These are phyloP conservation scores for Aproaerema taeniolella DNA, from an alignment of 2,888 invertebrate species.

Conservation along the genomic window DNA sequence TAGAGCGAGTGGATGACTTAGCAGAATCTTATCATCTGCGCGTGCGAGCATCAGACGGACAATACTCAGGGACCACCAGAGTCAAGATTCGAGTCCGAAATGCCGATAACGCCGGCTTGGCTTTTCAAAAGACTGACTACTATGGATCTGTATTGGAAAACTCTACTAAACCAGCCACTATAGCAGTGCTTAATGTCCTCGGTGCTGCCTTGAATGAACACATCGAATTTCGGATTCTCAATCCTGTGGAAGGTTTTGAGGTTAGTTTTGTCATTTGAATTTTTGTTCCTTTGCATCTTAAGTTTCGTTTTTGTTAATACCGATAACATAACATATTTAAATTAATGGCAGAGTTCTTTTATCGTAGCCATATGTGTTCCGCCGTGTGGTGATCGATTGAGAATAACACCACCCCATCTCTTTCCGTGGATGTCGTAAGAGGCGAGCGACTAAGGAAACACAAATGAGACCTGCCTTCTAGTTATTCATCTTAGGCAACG, in stretches of 20 bases:
- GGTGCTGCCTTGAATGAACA: constrained; percentile 93
- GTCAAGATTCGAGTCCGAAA: constrained; percentile 44
- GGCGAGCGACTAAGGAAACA: no score
- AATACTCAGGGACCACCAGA: constrained; percentile 83
- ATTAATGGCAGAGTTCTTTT: no score
- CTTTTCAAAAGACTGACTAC: constrained; percentile 88
- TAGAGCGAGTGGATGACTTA: constrained; percentile 73
- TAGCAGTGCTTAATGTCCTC: constrained; percentile 91
- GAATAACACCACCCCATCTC: no score
- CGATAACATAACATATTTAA: no score
- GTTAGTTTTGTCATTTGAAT: constrained; percentile 38
- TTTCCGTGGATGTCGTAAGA: no score
- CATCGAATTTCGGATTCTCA: constrained; percentile 89
- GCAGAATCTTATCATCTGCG: constrained; percentile 79
- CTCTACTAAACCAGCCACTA: constrained; percentile 86
- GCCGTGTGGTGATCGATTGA: no score
- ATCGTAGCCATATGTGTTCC: no score
- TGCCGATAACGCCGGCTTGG: constrained; percentile 80
- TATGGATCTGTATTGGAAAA: constrained; percentile 91
- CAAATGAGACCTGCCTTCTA: no score
- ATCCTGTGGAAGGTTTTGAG: constrained; percentile 90
- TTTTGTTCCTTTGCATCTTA: not conserved
- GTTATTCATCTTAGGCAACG: no score
- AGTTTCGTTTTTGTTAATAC: no score
- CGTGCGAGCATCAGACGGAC: constrained; percentile 91